A percentile compares a stretch with the other conserved stretches of the same genome.
Conservation (phyloP, 2,888 invertebrate genomes). For the Notodromas monacha region DNA sequence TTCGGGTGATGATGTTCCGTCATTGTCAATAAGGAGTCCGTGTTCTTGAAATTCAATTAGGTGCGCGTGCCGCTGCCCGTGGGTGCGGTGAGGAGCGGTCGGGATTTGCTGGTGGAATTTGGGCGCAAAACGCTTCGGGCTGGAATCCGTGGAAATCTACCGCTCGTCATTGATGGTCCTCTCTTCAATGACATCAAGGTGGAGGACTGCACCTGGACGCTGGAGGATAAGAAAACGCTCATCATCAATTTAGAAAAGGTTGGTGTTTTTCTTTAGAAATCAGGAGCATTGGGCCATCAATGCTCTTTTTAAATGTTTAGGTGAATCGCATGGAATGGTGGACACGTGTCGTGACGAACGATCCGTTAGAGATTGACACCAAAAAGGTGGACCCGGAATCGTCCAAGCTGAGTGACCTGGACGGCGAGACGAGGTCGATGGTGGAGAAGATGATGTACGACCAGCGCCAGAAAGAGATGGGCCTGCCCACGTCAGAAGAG, state of each 20-base stretch:
- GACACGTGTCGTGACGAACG: conserved; percentile 54
- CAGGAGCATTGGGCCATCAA: too few relatives aligned
- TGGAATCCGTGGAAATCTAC: conserved; percentile 62
- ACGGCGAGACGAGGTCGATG: conserved; percentile 81
- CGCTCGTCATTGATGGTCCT: conserved; percentile 65
- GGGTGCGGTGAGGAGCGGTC: conserved; percentile 33
- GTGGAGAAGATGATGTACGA: conserved; percentile 99
- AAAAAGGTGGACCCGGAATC: conserved; percentile 93
- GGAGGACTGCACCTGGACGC: conserved; percentile 81
- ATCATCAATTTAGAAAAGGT: conserved; percentile 77
- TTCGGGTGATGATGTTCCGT: too few relatives aligned
- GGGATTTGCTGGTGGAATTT: conserved; percentile 38
- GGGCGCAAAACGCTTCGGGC: conserved; percentile 43
- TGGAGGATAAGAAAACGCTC: conserved; percentile 58
- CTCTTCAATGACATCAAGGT: conserved; percentile 59
- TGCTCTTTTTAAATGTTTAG: too few relatives aligned
- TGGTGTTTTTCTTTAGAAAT: too few relatives aligned
- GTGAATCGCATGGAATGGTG: conserved; percentile 99
- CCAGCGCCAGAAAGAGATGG: conserved; percentile 80
- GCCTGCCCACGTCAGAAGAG: conserved; percentile 81
- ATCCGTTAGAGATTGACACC: conserved; percentile 88
- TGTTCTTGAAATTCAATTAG: too few relatives aligned
- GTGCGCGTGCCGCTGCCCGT: conserved; percentile 35
- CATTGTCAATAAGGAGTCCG: too few relatives aligned
- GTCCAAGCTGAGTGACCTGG: conserved; percentile 80